Evolutionary conservation across 1,140 invertebrate species (phyloP), one percentile per base, ranked within the genome.

Genomic region (Pachyrhynchus sulphureomaculatus): DNA sequence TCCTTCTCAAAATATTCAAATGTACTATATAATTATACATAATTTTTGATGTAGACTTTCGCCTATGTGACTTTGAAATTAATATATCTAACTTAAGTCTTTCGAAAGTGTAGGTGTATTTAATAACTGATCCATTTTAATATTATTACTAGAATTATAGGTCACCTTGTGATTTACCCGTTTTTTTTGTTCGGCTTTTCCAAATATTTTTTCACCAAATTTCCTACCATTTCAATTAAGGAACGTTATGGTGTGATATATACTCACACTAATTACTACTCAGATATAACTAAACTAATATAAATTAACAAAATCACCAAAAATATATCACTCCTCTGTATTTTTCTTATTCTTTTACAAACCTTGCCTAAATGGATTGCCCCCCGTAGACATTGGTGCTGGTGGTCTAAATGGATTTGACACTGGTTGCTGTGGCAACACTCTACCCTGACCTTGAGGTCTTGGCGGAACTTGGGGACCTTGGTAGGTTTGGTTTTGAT

Each of bases 361-460:
- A 10, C 73, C 72, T 71, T 79, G 77, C 47, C 79, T 76, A 69
- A 82, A 82, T 29, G 80, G 80, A 70, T 82, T 82, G 34, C 74
- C 62, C 73, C 76, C 53, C 73, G 78, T 58, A 32, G 60, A 48
- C 37, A 49, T 48, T 6, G 68, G 45, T 5, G 65, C 68, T 51
- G 69, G 68, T 49, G 72, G 68, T 61, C 82, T 80, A 67, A 85
- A 86, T 2, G 84, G 84, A 72, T 86, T 86, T 12, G 12, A 32
- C 64, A 70, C 64, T 12, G 67, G 62, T 51, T 72, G 74, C 24
- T 67, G 65, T 29, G 66, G 68, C 47, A 62, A 42, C 72, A 33
- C 64, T 41, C 59, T 57, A 45, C 48, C 71, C 39, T 56, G 47
- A 20, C 41, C 69, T 41, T 53, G 44, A 26, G 61, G 56, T 39